Percentiles rank a stretch among this genome's conserved stretches.
These are phyloP conservation scores for Drosophila hydei DNA, from an alignment of 1,140 invertebrate genomes.

Conservation along the genomic window DNA sequence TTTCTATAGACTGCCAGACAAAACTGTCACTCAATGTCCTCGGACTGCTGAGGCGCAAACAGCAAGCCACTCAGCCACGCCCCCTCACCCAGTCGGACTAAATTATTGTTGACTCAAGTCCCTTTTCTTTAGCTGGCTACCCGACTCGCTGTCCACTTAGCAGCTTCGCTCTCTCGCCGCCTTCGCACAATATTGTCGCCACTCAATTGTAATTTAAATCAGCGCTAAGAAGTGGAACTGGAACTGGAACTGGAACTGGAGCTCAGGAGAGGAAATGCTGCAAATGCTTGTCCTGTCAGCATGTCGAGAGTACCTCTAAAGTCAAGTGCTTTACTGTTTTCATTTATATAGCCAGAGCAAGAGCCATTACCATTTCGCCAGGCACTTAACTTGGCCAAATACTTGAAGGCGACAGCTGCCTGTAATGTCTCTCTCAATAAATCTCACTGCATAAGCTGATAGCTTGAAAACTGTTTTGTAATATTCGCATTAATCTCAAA, in stretches of 20 bases:
- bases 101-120: slow-evolving; percentile 80
- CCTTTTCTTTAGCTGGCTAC: slow-evolving; percentile 42
- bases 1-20: slow-evolving; percentile 47
- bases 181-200: slow-evolving; percentile 70
- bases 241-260: background rate
- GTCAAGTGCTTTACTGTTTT: slow-evolving; percentile 23
- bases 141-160: slow-evolving; percentile 62
- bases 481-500: no score
- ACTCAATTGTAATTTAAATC: slow-evolving; percentile 82
- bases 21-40: slow-evolving; percentile 69
- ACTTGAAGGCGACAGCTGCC: background rate
- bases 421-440: background rate
- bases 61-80: slow-evolving; percentile 23
- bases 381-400: background rate
- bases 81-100: slow-evolving; percentile 34
- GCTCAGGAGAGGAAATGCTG: slow-evolving; percentile 43
- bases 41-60: slow-evolving; percentile 38
- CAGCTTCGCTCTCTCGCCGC: slow-evolving; percentile 29
- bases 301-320: slow-evolving; percentile 18
- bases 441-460: no score
- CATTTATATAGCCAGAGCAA: slow-evolving; percentile 9
- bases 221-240: slow-evolving; percentile 42
- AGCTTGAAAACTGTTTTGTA: background rate
- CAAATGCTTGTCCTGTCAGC: slow-evolving; percentile 52
- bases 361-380: background rate